Percentiles rank a stretch among this genome's conserved stretches.
These are phyloP conservation scores for Brenthis daphne DNA, from an alignment of 2,888 invertebrate genomes.

Conservation along the genomic window DNA sequence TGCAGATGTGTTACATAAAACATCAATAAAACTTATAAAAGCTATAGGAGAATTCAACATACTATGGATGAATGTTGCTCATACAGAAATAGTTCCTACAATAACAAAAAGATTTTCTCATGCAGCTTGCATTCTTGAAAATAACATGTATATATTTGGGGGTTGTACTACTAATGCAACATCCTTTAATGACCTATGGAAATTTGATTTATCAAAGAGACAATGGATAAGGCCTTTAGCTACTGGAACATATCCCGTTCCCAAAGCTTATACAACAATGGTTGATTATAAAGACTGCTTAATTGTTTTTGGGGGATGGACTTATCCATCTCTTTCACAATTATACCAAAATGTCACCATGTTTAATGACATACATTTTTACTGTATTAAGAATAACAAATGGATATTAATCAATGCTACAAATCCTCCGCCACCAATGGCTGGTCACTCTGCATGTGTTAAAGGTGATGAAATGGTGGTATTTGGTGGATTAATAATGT, in stretches of 20 bases:
- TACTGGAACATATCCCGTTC: slow-evolving; percentile 94
- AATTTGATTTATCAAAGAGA: slow-evolving; percentile 92
- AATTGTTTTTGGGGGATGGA: slow-evolving; percentile 97
- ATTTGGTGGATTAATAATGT: slow-evolving; percentile 87
- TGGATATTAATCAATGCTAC: slow-evolving; percentile 87
- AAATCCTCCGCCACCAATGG: slow-evolving; percentile 91
- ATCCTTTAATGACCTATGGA: slow-evolving; percentile 98
- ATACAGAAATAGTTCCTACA: slow-evolving; percentile 84
- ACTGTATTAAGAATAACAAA: slow-evolving; percentile 89
- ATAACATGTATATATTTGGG: slow-evolving; percentile 97
- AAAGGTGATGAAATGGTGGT: slow-evolving; percentile 91
- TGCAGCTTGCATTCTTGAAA: slow-evolving; percentile 91
- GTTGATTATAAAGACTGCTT: slow-evolving; percentile 92
- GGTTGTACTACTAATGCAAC: slow-evolving; percentile 97
- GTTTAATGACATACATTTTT: slow-evolving; percentile 96
- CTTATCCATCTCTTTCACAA: slow-evolving; percentile 93
- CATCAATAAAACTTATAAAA: slow-evolving; percentile 87
- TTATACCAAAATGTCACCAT: slow-evolving; percentile 92
- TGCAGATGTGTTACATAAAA: slow-evolving; percentile 90
- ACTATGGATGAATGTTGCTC: slow-evolving; percentile 86
- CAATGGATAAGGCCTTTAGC: slow-evolving; percentile 93
- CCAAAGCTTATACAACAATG: slow-evolving; percentile 97
- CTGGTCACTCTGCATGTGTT: slow-evolving; percentile 96
- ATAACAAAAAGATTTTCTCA: slow-evolving; percentile 96
- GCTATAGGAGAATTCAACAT: slow-evolving; percentile 89